Evolutionary conservation across 2,113 vertebrate species (phyloP), one percentile per base, ranked within the genome.

Genomic region (Copsychus sechellarum): DNA sequence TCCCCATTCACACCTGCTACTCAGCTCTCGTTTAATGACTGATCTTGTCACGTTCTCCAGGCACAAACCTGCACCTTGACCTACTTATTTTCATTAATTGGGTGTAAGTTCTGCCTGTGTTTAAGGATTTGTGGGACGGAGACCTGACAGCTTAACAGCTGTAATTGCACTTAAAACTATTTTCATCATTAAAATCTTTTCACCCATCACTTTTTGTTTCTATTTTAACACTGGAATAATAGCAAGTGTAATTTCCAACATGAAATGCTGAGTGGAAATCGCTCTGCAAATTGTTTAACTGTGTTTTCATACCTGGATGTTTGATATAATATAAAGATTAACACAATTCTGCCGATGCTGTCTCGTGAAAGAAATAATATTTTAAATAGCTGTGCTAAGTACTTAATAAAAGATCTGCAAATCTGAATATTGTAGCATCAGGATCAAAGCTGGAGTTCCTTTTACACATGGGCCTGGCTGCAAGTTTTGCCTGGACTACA

Each of bases 121-220:
- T 95, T 61, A 69, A 96, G 79, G 81, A 64, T 64, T 58, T 88
- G 90, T 94, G 76, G 84, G 93, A 76, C 25, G 79, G 50, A 89
- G 90, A 76, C 45, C 57, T 94, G 92, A 86, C 96, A 97, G 94
- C 64, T 95, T 70, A 94, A 90, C 92, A 93, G 47, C 76, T 0
- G 5, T 73, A 90, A 90, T 61, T 84, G 43, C 86, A n/a, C 92
- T 90, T 86, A 38, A 40, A 77, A 56, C 67, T 65, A 42, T 86
- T 91, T 64, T 42, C 71, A 40, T 86, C 61, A 7, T 88, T 62
- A 58, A 81, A 70, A 86, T 86, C 40, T 71, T 78, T 74, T 43
- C 86, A 83, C 66, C 80, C 7, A 14, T 62, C 92, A 66, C 76
- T 5, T 43, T 50, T 73, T 64, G 50, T 66, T 73, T 58, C 72